Evolutionary conservation across 2,888 invertebrate species (phyloP).

Genomic region (Sisyra nigra): DNA sequence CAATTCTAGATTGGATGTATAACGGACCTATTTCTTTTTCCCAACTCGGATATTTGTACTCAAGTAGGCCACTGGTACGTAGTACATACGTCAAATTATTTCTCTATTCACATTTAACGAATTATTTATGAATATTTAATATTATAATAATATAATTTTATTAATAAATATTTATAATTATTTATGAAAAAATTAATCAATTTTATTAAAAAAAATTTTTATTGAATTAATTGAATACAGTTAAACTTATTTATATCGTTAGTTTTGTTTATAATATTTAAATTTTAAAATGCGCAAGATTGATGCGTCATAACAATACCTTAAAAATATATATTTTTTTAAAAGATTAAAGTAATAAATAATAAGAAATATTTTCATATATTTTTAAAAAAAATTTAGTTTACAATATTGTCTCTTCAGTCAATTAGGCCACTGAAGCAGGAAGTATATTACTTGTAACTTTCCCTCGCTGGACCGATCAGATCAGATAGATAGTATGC

Average conservation of each 20-base stretch:
- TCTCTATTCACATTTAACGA: no score
- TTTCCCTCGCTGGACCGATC: slow-evolving; percentile 19
- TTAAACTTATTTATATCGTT: no score
- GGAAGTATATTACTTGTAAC: slow-evolving; percentile 18
- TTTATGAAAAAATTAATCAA: no score
- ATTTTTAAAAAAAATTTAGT: neutral
- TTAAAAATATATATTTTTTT: no score
- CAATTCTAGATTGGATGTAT: slow-evolving; percentile 16
- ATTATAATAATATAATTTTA: no score
- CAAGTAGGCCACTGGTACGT: slow-evolving; percentile 4
- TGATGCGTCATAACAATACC: no score
- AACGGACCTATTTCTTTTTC: slow-evolving; percentile 12
- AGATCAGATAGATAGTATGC: slow-evolving; percentile 4
- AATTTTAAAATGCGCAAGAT: neutral
- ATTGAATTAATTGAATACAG: no score
- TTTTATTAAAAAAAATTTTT: no score
- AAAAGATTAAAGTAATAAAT: neutral
- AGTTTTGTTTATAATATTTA: neutral
- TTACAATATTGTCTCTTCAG: slow-evolving; percentile 3
- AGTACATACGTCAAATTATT: slow-evolving; percentile 1
- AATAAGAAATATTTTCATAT: no score
- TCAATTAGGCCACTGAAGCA: slow-evolving; percentile 18
- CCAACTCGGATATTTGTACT: slow-evolving; percentile 10
- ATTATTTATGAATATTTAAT: no score
- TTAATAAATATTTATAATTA: no score